Percentiles rank a stretch among this genome's conserved stretches.
Conservation (phyloP, 1,140 invertebrate species). For the Octopus bimaculoides region DNA sequence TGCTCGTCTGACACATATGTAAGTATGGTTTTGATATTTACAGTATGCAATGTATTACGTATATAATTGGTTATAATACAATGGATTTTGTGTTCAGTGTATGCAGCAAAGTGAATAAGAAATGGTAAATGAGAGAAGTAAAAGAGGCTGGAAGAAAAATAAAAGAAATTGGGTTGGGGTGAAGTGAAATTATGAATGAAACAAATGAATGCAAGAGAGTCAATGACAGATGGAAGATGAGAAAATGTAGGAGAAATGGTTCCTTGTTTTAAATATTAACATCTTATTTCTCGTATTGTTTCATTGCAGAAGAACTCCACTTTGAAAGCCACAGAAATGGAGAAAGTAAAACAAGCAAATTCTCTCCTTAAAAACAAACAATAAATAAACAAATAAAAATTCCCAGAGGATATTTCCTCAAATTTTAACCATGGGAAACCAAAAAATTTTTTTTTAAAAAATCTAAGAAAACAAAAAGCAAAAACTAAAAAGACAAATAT, state of each 20-base stretch:
- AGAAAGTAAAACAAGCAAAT: background rate
- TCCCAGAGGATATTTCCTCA: background rate
- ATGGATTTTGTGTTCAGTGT: too few relatives aligned
- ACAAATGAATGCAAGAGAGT: too few relatives aligned
- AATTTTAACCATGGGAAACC: background rate
- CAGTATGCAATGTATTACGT: too few relatives aligned
- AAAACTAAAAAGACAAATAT: background rate
- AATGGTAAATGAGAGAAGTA: too few relatives aligned
- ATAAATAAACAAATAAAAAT: background rate
- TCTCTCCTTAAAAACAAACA: background rate
- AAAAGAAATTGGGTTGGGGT: too few relatives aligned
- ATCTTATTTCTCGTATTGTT: background rate
- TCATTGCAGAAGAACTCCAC: background rate
- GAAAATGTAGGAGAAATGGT: background rate
- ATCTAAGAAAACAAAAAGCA: background rate
- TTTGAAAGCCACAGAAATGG: background rate
- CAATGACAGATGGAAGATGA: background rate
- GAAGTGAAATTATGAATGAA: too few relatives aligned
- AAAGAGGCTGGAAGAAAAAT: too few relatives aligned
- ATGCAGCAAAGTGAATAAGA: too few relatives aligned
- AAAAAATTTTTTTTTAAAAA: background rate
- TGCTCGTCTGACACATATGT: constrained; percentile 34
- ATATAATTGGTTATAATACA: too few relatives aligned
- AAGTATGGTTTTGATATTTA: constrained; percentile 21
- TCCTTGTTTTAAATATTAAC: background rate